Conservation (phyloP, 2,888 invertebrate species). For the Vesta saturnalis region DNA sequence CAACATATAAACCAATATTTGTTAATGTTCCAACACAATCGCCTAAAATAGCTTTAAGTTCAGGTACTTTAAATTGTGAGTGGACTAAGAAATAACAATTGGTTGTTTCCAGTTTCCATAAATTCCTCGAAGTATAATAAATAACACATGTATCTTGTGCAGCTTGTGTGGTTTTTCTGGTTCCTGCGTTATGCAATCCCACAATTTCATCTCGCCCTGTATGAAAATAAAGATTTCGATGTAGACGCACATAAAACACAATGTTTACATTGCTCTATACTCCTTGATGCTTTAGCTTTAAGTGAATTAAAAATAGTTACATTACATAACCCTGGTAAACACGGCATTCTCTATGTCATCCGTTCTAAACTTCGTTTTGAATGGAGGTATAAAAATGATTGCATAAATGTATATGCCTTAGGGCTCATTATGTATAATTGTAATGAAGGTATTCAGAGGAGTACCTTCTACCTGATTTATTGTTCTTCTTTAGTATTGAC, state of each 20-base stretch:
- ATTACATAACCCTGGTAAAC: no score
- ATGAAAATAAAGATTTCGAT: no score
- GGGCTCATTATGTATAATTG: not conserved
- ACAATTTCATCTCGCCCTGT: not conserved
- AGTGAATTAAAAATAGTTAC: not conserved
- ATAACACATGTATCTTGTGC: not conserved
- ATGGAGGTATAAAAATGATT: not conserved
- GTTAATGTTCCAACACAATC: not conserved
- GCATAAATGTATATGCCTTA: not conserved
- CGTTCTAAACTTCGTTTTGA: not conserved
- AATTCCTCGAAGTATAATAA: not conserved
- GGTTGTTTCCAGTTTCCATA: no score
- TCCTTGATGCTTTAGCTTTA: not conserved
- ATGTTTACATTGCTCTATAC: not conserved
- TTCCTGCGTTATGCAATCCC: not conserved
- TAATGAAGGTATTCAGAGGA: not conserved
- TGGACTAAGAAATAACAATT: no score
- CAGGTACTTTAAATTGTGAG: no score
- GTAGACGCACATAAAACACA: no score
- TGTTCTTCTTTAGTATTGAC: not conserved
- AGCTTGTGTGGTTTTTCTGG: not conserved
- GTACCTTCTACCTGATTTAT: not conserved
- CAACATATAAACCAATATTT: no score
- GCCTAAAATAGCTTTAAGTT: not conserved
- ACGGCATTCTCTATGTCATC: not conserved